Evolutionary conservation across 2,113 vertebrate genomes (phyloP).

Genomic region (Halichoeres trimaculatus): DNA sequence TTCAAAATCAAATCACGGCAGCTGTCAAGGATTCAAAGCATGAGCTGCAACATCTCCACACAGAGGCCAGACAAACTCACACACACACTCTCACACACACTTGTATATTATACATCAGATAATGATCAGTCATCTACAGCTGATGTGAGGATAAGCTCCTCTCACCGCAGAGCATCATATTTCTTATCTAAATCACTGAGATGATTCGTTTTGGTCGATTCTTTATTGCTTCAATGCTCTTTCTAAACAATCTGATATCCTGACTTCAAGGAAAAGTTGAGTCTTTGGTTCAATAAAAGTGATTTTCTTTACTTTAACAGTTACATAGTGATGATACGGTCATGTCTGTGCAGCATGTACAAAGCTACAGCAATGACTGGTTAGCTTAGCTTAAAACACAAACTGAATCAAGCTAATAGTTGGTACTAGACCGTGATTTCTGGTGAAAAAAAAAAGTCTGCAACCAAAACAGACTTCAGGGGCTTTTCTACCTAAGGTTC

Average conservation of each 20-base stretch:
- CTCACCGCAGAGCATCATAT: constrained; percentile 19
- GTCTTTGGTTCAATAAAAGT: not conserved
- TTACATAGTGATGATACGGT: not conserved
- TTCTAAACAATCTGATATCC: not conserved
- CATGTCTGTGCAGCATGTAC: too few relatives aligned
- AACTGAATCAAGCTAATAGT: too few relatives aligned
- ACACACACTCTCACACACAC: not conserved
- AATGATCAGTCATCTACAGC: constrained; percentile 18
- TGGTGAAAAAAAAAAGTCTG: too few relatives aligned
- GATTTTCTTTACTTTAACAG: too few relatives aligned
- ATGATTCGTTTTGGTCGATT: not conserved
- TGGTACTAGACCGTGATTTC: too few relatives aligned
- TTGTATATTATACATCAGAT: constrained; percentile 8
- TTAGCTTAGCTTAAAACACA: too few relatives aligned
- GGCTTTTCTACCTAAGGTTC: too few relatives aligned
- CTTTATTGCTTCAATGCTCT: not conserved
- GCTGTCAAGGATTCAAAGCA: not conserved
- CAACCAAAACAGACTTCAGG: too few relatives aligned
- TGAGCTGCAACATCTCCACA: not conserved
- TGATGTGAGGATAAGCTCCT: constrained; percentile 12
- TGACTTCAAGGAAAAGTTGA: not conserved
- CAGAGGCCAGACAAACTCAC: not conserved
- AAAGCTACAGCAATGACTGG: too few relatives aligned
- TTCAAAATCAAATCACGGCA: constrained; percentile 11
- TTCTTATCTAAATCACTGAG: not conserved